Percentiles rank a stretch among this genome's conserved stretches.
Evolutionary conservation across 2,797 vertebrate genomes (phyloP).

Genomic region (Cheirogaleus major): DNA sequence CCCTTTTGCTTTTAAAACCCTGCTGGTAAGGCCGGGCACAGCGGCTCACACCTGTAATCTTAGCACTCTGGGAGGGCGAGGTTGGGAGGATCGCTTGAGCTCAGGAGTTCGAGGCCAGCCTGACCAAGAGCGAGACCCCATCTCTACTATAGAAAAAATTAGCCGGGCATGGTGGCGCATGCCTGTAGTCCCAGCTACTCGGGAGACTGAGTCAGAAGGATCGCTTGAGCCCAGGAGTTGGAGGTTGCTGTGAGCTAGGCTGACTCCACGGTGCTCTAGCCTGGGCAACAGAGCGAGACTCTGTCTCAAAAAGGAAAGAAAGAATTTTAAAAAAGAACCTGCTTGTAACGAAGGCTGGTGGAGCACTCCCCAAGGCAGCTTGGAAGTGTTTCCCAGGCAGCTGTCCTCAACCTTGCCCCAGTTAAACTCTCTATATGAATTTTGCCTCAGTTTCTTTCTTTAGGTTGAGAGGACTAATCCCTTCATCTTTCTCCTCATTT

Average conservation of each 20-base stretch:
- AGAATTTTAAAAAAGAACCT: not conserved
- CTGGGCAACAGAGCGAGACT: not conserved
- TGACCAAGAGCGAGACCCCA: too few relatives aligned
- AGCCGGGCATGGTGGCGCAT: too few relatives aligned
- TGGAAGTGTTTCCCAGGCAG: not conserved
- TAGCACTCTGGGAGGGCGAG: too few relatives aligned
- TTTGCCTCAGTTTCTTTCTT: not conserved
- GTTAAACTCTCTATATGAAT: not conserved
- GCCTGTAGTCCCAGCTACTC: too few relatives aligned
- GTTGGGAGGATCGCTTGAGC: too few relatives aligned
- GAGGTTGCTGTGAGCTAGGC: too few relatives aligned
- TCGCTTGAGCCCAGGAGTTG: too few relatives aligned
- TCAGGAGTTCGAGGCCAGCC: too few relatives aligned
- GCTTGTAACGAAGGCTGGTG: not conserved
- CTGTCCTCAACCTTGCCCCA: not conserved
- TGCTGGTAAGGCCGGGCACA: not conserved
- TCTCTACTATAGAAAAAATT: too few relatives aligned
- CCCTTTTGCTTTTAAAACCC: not conserved
- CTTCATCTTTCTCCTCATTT: not conserved
- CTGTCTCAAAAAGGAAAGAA: not conserved
- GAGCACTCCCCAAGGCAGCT: not conserved
- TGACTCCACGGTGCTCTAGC: too few relatives aligned
- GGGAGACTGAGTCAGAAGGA: too few relatives aligned
- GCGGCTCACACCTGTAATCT: too few relatives aligned
- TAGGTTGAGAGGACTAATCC: not conserved